These are phyloP conservation scores for Lynx canadensis DNA, from an alignment of 2,113 vertebrate species.

Conservation along the genomic window DNA sequence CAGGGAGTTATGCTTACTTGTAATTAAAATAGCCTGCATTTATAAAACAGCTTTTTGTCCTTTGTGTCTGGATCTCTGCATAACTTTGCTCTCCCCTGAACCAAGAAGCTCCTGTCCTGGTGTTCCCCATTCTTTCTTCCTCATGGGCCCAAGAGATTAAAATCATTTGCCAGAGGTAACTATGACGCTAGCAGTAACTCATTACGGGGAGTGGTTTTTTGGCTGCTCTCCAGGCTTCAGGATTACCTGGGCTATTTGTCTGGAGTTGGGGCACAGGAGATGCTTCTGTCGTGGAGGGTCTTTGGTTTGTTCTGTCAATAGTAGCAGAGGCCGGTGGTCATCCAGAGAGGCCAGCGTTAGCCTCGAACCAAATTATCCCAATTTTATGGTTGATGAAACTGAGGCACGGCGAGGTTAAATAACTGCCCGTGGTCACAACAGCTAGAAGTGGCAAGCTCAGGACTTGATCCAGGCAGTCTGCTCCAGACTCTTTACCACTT, in stretches of 20 bases:
- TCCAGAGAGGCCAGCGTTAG: background rate
- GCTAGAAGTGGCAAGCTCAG: background rate
- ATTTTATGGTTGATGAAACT: background rate
- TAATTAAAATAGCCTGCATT: background rate
- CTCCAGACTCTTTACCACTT: background rate
- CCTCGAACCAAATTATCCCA: background rate
- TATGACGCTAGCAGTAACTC: accelerated
- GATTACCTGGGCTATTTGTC: background rate
- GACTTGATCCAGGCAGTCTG: background rate
- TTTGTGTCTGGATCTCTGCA: background rate
- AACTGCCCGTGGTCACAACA: background rate
- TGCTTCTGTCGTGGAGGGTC: accelerated
- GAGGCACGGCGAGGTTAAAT: background rate
- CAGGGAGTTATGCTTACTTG: background rate
- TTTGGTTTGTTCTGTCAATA: background rate
- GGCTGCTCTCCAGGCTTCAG: background rate
- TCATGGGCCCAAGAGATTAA: background rate
- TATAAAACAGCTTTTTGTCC: background rate
- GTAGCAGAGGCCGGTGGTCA: background rate
- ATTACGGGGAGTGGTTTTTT: background rate
- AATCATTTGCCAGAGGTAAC: accelerated
- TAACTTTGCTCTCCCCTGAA: background rate
- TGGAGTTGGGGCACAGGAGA: background rate
- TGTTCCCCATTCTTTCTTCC: background rate
- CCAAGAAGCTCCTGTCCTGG: background rate